Evolutionary conservation across 2,888 invertebrate species (phyloP).

Genomic region (Drosophila monieri): DNA sequence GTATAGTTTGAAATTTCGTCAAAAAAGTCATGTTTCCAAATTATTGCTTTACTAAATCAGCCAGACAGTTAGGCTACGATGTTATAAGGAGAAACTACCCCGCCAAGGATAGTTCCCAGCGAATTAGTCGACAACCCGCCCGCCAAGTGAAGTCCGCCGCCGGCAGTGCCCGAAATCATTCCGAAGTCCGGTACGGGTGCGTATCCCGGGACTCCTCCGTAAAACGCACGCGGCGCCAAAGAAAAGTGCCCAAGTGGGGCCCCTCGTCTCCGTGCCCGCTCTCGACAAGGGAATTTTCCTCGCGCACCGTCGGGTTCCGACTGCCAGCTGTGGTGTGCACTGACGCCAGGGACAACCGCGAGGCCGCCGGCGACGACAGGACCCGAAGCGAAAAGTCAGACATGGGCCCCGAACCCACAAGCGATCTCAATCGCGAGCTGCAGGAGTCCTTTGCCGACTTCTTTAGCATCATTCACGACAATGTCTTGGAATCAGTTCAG

Average conservation of each 20-base stretch:
- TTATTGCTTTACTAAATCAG: conserved; percentile 61
- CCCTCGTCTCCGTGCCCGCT: background rate
- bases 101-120: conserved; percentile 12
- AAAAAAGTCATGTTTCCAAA: conserved; percentile 62
- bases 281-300: background rate
- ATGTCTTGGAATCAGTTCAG: conserved; percentile 78
- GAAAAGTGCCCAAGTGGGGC: conserved; percentile 4
- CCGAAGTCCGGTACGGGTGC: conserved; percentile 8
- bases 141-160: background rate
- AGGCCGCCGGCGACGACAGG: background rate
- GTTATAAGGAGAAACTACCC: conserved; percentile 27
- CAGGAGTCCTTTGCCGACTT: conserved; percentile 79
- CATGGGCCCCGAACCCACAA: background rate
- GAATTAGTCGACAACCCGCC: background rate
- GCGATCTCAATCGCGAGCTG: conserved; percentile 32
- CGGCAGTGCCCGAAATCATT: background rate
- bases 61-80: conserved; percentile 47
- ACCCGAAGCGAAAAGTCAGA: background rate
- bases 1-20: conserved; percentile 11
- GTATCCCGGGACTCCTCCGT: background rate
- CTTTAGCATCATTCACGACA: conserved; percentile 75
- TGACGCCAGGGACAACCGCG: background rate
- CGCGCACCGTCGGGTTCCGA: conserved; percentile 37
- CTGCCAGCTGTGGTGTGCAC: conserved; percentile 29
- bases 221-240: conserved; percentile 6